A percentile compares a stretch with the other conserved stretches of the same genome.
phyloP scores from a whole-genome alignment of 2,797 vertebrate genomes.

The Rhinichthys osculus region DNA sequence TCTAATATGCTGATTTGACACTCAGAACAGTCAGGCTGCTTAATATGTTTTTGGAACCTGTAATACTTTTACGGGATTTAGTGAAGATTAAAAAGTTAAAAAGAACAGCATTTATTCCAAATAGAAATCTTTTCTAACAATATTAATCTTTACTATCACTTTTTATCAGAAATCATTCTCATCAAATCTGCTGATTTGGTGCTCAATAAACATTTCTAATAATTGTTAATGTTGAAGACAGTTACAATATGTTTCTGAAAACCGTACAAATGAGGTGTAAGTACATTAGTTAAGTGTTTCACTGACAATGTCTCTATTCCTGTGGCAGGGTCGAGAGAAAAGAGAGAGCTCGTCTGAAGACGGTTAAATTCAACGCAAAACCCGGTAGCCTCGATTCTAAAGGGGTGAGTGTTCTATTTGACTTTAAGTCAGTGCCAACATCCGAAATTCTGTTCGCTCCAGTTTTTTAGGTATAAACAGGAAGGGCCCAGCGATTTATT shows the following conservation, averaged over 20 bases:
- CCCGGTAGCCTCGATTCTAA: constrained; percentile 93
- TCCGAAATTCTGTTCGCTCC: neutral
- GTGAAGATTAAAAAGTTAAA: too few relatives aligned
- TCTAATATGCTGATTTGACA: neutral
- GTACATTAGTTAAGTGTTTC: neutral
- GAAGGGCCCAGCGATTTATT: constrained; percentile 2
- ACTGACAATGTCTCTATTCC: constrained; percentile 54
- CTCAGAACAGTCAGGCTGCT: too few relatives aligned
- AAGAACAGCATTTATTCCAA: too few relatives aligned
- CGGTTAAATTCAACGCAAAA: constrained; percentile 96
- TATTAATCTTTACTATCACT: too few relatives aligned
- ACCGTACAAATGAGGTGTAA: neutral
- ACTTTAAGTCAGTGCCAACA: constrained; percentile 57
- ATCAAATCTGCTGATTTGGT: neutral
- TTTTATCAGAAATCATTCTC: too few relatives aligned
- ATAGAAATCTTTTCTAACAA: too few relatives aligned
- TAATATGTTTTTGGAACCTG: too few relatives aligned
- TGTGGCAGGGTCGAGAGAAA: constrained; percentile 91
- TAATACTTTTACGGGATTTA: too few relatives aligned
- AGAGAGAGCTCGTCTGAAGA: constrained; percentile 94
- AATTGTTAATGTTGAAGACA: neutral
- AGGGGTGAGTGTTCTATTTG: constrained; percentile 84
- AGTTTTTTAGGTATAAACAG: neutral
- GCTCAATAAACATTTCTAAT: neutral
- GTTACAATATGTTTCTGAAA: neutral